Evolutionary conservation across 2,888 invertebrate species (phyloP), one percentile per base, ranked within the genome.

Genomic region (Leptinotarsa juncta): DNA sequence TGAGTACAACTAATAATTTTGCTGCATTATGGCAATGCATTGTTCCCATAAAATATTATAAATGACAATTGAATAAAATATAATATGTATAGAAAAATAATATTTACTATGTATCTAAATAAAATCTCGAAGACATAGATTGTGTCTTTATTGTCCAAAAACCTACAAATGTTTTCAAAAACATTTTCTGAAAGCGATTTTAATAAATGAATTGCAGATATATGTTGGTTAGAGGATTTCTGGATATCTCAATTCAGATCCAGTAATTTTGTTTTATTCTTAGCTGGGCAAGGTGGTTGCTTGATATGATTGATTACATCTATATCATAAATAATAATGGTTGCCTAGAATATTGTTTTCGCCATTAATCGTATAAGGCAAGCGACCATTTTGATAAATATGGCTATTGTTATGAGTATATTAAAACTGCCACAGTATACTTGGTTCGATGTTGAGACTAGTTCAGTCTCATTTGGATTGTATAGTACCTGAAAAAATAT

Each of bases 401-500:
- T 42, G 55, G 71, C 42, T 71, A 65, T 55, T 53, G 71, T 71
- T 71, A 65, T 77, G 68, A 57, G 57, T 57, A 57, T 65, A 70
- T 66, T 51, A 69, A 32, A 75, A 75, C 77, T 77, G 77, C 77
- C 77, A 60, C 73, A 70, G 75, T 77, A 73, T 77, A 78, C 76
- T 76, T 66, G 75, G 75, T 66, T 65, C 69, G 75, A 75, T 72
- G 75, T 68, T 12, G 72, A 65, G 72, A 65, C 66, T 14, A n/a
- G 15, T 53, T 67, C 57, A 32, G 77, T 79, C 81, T 77, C 78
- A 74, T 78, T 73, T 69, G 82, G 81, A 79, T 80, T 82, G 82
- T 81, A 79, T 75, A 75, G 82, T 82, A 82, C 82, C 82, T 82
- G 82, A 82, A 79, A 71, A 77, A 78, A 73, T 77, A 75, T 79